These are phyloP conservation scores for Megalurothrips usitatus DNA, from an alignment of 2,888 invertebrate species.

Conservation along the genomic window DNA sequence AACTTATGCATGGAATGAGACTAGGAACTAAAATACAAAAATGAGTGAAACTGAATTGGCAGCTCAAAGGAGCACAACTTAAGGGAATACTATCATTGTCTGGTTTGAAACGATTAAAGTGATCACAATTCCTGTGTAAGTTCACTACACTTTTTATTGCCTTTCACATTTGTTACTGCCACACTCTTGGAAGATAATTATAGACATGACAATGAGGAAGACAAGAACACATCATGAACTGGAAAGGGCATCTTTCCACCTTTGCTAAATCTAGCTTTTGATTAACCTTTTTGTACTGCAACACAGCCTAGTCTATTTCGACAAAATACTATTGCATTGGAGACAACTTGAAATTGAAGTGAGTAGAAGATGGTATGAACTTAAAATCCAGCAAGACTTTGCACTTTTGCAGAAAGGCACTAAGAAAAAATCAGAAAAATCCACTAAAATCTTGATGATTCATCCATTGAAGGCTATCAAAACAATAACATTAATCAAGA, in stretches of 20 bases:
- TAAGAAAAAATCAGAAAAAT: neutral
- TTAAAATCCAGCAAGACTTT: neutral
- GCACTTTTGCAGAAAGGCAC: neutral
- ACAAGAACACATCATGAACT: neutral
- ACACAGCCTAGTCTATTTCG: constrained; percentile 8
- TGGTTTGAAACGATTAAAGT: no score
- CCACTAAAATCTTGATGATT: neutral
- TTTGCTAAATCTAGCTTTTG: neutral
- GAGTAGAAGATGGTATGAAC: neutral
- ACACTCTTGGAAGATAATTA: neutral
- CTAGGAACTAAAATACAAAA: no score
- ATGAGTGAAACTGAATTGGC: no score
- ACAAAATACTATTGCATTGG: neutral
- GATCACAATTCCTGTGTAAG: no score
- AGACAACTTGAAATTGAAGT: neutral
- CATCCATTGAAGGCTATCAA: neutral
- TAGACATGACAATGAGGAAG: neutral
- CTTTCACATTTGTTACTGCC: neutral
- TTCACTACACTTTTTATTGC: no score
- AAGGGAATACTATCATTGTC: no score
- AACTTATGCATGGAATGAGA: no score
- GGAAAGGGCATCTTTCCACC: neutral
- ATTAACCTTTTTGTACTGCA: constrained; percentile 13
- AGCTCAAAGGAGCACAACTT: no score
- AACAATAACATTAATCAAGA: neutral